phyloP scores from a whole-genome alignment of 2,888 invertebrate genomes.

The Acleris emargana region DNA sequence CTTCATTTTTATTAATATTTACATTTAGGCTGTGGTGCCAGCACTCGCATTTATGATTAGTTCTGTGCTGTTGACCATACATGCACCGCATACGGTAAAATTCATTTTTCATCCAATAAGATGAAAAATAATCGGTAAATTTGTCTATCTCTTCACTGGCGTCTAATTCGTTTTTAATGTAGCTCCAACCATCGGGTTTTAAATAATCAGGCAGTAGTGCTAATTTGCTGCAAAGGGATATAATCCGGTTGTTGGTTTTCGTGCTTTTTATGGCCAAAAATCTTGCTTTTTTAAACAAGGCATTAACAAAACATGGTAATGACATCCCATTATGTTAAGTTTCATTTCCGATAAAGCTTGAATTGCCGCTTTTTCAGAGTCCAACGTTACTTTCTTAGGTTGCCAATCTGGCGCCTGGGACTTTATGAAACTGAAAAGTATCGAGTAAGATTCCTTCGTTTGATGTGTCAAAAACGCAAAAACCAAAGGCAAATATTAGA shows the following conservation, averaged over 20 bases:
- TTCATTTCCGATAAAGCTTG: not conserved
- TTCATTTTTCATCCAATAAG: not conserved
- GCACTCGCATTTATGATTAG: not conserved
- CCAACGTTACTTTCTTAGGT: too few relatives aligned
- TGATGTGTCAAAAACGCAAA: too few relatives aligned
- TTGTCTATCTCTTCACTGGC: not conserved
- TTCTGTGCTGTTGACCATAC: not conserved
- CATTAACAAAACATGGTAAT: too few relatives aligned
- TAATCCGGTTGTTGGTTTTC: not conserved
- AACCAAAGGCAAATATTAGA: too few relatives aligned
- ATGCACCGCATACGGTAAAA: not conserved
- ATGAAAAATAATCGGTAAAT: not conserved
- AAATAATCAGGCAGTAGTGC: not conserved
- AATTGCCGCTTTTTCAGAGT: too few relatives aligned
- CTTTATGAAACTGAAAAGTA: too few relatives aligned
- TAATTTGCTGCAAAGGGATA: conserved; percentile 5
- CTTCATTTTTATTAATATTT: not conserved
- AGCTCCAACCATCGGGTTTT: not conserved
- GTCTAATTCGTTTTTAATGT: conserved; percentile 1
- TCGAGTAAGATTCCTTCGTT: too few relatives aligned
- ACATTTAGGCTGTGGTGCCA: conserved; percentile 1
- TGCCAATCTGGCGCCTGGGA: too few relatives aligned
- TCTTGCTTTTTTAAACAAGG: not conserved
- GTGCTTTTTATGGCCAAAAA: not conserved
- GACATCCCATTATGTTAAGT: not conserved